Percentiles rank a stretch among this genome's conserved stretches.
phyloP scores from a whole-genome alignment of 2,797 vertebrate species.

The Heliangelus exortis region DNA sequence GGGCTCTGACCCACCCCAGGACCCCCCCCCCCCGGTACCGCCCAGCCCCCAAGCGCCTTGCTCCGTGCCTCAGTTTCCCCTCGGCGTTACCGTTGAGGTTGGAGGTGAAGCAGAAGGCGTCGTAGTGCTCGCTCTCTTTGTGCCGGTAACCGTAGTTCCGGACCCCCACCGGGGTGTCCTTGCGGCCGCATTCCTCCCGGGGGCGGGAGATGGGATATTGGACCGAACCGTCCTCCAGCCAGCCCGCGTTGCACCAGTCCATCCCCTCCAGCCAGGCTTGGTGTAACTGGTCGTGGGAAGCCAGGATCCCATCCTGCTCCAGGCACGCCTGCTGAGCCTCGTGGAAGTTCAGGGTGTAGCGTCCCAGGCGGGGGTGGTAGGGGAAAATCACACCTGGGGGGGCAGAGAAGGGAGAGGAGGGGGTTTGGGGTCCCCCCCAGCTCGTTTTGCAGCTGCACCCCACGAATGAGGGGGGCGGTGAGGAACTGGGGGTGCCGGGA shows the following conservation, averaged over 20 bases:
- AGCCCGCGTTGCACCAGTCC: constrained; percentile 97
- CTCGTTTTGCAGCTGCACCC: background rate
- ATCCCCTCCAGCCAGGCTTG: constrained; percentile 91
- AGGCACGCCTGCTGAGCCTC: constrained; percentile 88
- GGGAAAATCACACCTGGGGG: constrained; percentile 92
- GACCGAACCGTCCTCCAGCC: constrained; percentile 93
- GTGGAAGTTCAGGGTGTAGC: constrained; percentile 91
- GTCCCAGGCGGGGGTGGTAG: constrained; percentile 90
- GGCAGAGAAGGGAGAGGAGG: background rate
- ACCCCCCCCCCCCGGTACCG: rapidly evolving
- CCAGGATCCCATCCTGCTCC: constrained; percentile 91
- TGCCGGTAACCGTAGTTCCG: constrained; percentile 96
- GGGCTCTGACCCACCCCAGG: too few species aligned
- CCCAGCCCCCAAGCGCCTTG: rapidly evolving
- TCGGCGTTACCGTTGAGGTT: constrained; percentile 87
- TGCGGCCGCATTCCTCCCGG: constrained; percentile 91
- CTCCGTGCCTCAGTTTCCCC: background rate
- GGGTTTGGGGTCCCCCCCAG: rapidly evolving
- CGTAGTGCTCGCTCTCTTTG: constrained; percentile 91
- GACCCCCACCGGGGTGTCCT: constrained; percentile 86
- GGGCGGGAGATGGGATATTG: constrained; percentile 93
- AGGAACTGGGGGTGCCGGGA: rapidly evolving
- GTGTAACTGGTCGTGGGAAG: constrained; percentile 91
- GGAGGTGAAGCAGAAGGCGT: constrained; percentile 96
- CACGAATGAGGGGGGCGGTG: rapidly evolving